These are phyloP conservation scores for Patiria pectinifera DNA, from an alignment of 53 echinoderm and acorn worm genomes.

Conservation along the genomic window DNA sequence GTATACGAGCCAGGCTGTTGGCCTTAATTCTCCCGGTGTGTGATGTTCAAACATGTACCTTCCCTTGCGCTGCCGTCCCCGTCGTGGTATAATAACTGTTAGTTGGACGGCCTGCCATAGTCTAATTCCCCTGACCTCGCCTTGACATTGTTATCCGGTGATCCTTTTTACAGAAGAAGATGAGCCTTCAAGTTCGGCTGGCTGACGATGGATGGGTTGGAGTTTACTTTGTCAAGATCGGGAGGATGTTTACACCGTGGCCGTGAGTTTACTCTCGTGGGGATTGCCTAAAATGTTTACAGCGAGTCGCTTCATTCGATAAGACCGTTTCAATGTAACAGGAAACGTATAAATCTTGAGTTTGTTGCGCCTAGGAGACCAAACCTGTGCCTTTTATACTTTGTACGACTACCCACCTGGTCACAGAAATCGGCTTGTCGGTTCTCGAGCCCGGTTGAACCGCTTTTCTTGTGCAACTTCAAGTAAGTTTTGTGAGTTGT, in stretches of 20 bases:
- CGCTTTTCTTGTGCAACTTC: not conserved
- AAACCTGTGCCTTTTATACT: conserved; percentile 30
- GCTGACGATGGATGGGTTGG: not conserved
- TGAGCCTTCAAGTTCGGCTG: not conserved
- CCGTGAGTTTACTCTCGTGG: not conserved
- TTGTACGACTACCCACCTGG: not conserved
- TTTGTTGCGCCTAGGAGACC: not conserved
- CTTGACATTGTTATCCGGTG: conserved; percentile 45
- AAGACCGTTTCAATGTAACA: not conserved
- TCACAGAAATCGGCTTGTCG: not conserved
- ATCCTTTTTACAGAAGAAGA: conserved; percentile 9
- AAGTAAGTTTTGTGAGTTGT: not conserved
- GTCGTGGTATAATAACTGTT: not conserved
- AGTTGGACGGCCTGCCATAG: conserved; percentile 12
- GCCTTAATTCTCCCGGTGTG: not conserved
- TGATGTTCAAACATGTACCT: not conserved
- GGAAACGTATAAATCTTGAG: not conserved
- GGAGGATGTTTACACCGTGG: not conserved
- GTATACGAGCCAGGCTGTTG: not conserved
- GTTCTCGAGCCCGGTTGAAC: not conserved
- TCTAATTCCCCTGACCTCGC: conserved; percentile 41
- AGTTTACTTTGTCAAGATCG: not conserved
- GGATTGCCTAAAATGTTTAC: not conserved
- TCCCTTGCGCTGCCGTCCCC: not conserved
- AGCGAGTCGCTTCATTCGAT: not conserved